phyloP scores from a whole-genome alignment of 1,140 invertebrate species.

The Aphis gossypii region DNA sequence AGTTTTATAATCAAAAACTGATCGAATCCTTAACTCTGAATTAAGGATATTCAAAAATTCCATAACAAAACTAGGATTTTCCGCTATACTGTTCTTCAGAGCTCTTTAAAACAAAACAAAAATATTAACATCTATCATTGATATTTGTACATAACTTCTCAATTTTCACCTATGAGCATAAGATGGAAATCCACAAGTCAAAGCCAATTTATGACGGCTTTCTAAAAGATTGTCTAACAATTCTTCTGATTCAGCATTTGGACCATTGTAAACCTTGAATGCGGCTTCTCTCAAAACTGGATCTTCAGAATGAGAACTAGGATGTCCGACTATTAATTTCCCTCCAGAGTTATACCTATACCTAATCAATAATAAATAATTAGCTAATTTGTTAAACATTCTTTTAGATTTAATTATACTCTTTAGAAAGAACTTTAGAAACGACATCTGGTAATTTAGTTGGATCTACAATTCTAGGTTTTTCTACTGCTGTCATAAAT shows the following conservation, averaged over 20 bases:
- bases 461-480: conserved; percentile 72
- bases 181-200: conserved; percentile 84
- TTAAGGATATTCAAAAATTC: conserved; percentile 84
- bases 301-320: conserved; percentile 83
- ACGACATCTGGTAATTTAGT: conserved; percentile 75
- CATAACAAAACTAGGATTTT: conserved; percentile 78
- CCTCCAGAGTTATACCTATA: conserved; percentile 71
- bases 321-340: conserved; percentile 74
- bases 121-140: conserved; percentile 17
- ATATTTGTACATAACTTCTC: conserved; percentile 32
- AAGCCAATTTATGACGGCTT: conserved; percentile 79
- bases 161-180: conserved; percentile 79
- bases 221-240: conserved; percentile 77
- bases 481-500: conserved; percentile 81
- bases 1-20: conserved; percentile 46
- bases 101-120: conserved; percentile 69
- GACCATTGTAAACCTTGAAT: conserved; percentile 85
- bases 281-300: conserved; percentile 84
- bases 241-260: conserved; percentile 79
- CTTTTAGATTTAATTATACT: conserved; percentile 64
- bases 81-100: conserved; percentile 85
- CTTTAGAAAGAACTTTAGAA: conserved; percentile 78
- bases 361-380: conserved; percentile 70
- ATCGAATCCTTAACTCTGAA: conserved; percentile 68
- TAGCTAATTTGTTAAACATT: not conserved